These are phyloP conservation scores for Orbicella faveolata DNA, from an alignment of 64 coral and sea anemone species.

Conservation along the genomic window DNA sequence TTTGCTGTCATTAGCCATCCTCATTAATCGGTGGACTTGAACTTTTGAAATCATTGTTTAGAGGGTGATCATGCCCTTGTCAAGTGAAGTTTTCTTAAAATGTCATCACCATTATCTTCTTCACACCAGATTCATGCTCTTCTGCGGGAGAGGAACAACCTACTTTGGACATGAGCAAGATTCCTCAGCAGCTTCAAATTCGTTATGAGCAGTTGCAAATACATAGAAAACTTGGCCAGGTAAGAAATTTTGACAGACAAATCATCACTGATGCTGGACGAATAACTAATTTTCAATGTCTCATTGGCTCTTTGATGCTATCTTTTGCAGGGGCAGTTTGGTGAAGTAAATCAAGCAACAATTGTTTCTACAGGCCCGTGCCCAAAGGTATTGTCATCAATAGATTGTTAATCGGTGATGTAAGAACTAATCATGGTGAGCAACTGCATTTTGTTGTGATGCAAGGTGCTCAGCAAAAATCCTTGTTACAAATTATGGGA, in stretches of 20 bases:
- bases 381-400: slow-evolving; percentile 8
- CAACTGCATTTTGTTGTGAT: no score
- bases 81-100: neutral
- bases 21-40: no score
- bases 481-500: no score
- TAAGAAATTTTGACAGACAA: neutral
- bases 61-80: neutral
- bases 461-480: no score
- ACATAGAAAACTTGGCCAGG: neutral
- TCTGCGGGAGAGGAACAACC: neutral
- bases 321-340: slow-evolving; percentile 8
- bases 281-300: neutral
- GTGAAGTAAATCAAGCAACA: slow-evolving; percentile 14
- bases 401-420: neutral
- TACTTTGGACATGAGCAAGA: neutral
- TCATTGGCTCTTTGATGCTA: neutral
- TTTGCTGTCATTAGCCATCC: no score
- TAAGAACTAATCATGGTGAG: neutral
- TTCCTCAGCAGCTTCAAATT: slow-evolving; percentile 1
- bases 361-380: neutral
- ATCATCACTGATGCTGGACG: neutral
- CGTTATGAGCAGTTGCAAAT: neutral
- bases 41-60: no score
- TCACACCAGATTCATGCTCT: neutral
- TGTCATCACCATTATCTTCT: neutral